Base-by-base conservation (phyloP, 2,113 vertebrate genomes). In the Lepisosteus osseus region DNA sequence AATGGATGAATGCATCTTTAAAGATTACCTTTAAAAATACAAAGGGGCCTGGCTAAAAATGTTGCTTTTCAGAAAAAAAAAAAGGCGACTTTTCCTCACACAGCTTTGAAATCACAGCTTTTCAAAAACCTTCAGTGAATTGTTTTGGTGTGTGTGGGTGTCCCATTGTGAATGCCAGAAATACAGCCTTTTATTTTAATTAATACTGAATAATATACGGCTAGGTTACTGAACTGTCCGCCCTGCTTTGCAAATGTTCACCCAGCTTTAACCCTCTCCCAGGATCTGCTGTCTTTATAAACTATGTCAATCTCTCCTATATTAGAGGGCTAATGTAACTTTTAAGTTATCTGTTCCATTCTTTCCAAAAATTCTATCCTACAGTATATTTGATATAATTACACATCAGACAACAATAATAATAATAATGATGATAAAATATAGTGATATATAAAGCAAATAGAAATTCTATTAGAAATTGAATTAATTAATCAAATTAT, bases 171-270 rank as follows among this genome's bases (percentile, higher is more conserved):
- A 64, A 64, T 64, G 62, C 3, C 62, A 64, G 62, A 64, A 29
- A 64, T 64, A 64, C 12, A 15, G 62, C 14, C 62, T 64, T 64
- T 64, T 64, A 17, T 64, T 40, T 64, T 29, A 64, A 64, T 64
- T 15, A 64, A 64, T 64, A 42, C 62, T 64, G 62, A 64, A 64
- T 64, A 64, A 64, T 64, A 8, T 64, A 64, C 4, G 0, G n/a
- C 41, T 64, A 64, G 62, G 13, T 64, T 64, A 64, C 17, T 64
- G 62, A 64, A 61, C 59, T 61, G 59, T 61, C 59, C 59, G 59
- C 59, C 59, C 59, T 15, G 62, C 4, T 9, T 64, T 64, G 13
- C 41, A 29, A 14, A 14, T 12, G n/a, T 59, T 59, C 3, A 59
- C 13, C 47, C 47, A 51, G 47, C 9, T 5, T 59, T 59, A 59